These are phyloP conservation scores for Ovibos moschatus DNA, from an alignment of 2,113 vertebrate genomes.

Conservation along the genomic window DNA sequence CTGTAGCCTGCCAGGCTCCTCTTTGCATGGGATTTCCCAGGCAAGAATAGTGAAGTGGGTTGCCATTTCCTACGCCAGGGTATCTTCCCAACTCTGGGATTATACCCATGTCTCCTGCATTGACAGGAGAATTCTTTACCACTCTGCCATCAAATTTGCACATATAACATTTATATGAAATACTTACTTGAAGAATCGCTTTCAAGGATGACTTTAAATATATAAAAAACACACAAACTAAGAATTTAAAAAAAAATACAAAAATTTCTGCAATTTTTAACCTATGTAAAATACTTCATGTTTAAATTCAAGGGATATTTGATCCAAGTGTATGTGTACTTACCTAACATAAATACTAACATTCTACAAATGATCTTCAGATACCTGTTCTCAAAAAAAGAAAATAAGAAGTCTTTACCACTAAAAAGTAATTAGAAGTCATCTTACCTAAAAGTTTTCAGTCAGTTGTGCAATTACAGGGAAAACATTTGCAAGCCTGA, in stretches of 20 bases:
- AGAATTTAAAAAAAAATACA: neutral
- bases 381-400: neutral
- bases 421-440: neutral
- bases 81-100: neutral
- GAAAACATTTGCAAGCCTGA: neutral
- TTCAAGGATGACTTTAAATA: neutral
- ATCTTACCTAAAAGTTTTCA: neutral
- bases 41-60: neutral
- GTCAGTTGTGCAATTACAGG: neutral
- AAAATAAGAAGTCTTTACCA: neutral
- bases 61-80: neutral
- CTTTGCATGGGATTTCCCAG: neutral
- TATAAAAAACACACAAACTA: neutral
- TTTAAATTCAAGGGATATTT: neutral
- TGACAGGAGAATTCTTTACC: neutral
- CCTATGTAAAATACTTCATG: neutral
- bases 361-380: neutral
- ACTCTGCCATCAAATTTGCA: neutral
- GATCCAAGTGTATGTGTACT: neutral
- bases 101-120: neutral
- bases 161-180: neutral
- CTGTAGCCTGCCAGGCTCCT: neutral
- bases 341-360: neutral
- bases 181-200: neutral
- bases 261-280: neutral